Evolutionary conservation across 2,888 invertebrate species (phyloP), one percentile per base, ranked within the genome.

Genomic region (Apeira syringaria): DNA sequence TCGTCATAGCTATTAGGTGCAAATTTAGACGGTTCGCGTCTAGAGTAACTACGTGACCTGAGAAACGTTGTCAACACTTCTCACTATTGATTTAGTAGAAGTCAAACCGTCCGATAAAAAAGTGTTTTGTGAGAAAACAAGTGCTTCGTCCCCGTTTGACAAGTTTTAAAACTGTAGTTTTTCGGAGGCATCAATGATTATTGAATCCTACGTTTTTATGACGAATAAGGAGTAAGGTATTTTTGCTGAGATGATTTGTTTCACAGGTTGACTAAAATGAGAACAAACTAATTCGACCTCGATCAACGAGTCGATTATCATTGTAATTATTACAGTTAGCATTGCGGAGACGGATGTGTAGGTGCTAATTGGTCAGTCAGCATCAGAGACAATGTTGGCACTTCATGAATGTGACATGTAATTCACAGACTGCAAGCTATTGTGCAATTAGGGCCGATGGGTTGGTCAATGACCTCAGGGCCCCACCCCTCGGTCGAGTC

Each of bases 371-470:
- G 55, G 55, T 53, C 40, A 49, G 50, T 44, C 44, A 58, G 44
- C 46, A 43, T 47, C 39, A 51, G 56, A 49, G 55, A 51, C 50
- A 54, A 44, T 58, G 61, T 58, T 36, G 13, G 8, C 13, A 38
- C 30, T 64, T 46, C 59, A 56, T 59, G 66, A 65, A 67, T 61
- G 53, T 50, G 53, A 58, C 50, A 60, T 68, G 62, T 57, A 59
- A 52, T 65, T 62, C 52, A 56, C 59, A 53, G 56, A 51, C 56
- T 74, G 67, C 71, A 58, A 62, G 56, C 66, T 70, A 78, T 80
- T 81, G 73, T 76, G 72, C 72, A 80, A 86, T 81, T 79, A 77
- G 72, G 77, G 72, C 65, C 69, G 56, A 33, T 32, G 33, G 48
- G 50, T 51, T 61, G 80, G 75, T 64, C 76, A 46, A 68, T 74